phyloP scores from a whole-genome alignment of 2,797 vertebrate genomes.

The Todus mexicanus region DNA sequence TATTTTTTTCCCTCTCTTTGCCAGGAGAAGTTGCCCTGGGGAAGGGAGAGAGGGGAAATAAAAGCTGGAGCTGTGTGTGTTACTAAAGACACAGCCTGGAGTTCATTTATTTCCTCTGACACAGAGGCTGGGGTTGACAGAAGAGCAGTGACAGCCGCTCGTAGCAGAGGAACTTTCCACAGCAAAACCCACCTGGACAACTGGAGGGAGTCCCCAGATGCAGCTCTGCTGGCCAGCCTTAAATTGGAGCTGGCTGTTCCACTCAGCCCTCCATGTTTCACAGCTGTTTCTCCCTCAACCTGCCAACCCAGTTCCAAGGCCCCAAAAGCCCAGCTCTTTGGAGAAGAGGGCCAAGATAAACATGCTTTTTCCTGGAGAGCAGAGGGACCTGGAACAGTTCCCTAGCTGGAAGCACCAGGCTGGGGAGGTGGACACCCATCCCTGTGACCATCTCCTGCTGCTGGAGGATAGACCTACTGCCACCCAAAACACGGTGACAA shows the following conservation, averaged over 20 bases:
- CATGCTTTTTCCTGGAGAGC: constrained; percentile 4
- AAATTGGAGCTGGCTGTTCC: neutral
- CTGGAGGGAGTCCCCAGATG: neutral
- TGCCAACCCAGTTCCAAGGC: neutral
- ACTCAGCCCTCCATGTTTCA: neutral
- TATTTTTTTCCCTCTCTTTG: neutral
- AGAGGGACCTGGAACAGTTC: neutral
- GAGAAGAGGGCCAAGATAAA: neutral
- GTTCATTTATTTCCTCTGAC: neutral
- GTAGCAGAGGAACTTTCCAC: neutral
- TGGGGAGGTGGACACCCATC: neutral
- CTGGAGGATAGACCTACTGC: neutral
- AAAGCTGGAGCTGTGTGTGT: neutral
- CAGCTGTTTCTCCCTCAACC: neutral
- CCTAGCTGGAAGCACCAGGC: neutral
- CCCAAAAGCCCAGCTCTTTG: neutral
- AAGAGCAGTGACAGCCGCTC: neutral
- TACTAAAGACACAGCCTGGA: neutral
- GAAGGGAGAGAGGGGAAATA: neutral
- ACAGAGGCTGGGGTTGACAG: neutral
- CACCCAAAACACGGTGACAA: neutral
- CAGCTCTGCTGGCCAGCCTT: neutral
- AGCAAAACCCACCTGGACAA: neutral
- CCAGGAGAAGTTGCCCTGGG: neutral
- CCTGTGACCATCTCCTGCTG: neutral